Conservation (phyloP, 2,113 vertebrate species). For the Thryonomys swinderianus region DNA sequence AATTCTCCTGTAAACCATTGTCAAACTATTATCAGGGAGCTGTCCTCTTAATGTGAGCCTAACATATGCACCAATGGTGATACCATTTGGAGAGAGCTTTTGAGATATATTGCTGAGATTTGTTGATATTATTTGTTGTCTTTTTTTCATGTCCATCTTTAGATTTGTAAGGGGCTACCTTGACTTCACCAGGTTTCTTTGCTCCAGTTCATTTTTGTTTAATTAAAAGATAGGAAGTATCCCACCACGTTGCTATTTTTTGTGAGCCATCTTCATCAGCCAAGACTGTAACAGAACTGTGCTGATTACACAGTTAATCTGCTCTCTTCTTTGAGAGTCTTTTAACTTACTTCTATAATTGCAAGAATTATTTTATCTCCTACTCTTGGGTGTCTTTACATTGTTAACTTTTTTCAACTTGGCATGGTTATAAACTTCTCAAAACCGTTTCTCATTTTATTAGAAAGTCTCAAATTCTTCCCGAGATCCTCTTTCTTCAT, state of each 20-base stretch:
- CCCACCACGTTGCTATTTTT: background rate
- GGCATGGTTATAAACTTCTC: background rate
- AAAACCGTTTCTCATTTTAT: background rate
- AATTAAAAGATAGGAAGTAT: background rate
- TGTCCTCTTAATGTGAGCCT: background rate
- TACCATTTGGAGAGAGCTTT: background rate
- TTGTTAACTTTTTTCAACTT: background rate
- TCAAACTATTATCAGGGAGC: background rate
- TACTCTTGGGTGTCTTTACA: background rate
- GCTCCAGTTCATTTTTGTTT: background rate
- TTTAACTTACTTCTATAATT: background rate
- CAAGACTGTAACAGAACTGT: background rate
- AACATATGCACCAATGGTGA: background rate
- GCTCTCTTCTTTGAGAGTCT: background rate
- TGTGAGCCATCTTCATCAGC: background rate
- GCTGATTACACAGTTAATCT: background rate
- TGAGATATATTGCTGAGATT: background rate
- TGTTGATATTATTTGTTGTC: background rate
- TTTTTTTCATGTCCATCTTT: background rate
- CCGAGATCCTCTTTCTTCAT: background rate
- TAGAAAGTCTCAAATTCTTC: background rate
- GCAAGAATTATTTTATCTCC: background rate
- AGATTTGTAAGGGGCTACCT: background rate
- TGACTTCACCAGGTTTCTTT: background rate
- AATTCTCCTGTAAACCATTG: background rate